Conservation (phyloP, 2,113 vertebrate species). For the Thermophis baileyi region DNA sequence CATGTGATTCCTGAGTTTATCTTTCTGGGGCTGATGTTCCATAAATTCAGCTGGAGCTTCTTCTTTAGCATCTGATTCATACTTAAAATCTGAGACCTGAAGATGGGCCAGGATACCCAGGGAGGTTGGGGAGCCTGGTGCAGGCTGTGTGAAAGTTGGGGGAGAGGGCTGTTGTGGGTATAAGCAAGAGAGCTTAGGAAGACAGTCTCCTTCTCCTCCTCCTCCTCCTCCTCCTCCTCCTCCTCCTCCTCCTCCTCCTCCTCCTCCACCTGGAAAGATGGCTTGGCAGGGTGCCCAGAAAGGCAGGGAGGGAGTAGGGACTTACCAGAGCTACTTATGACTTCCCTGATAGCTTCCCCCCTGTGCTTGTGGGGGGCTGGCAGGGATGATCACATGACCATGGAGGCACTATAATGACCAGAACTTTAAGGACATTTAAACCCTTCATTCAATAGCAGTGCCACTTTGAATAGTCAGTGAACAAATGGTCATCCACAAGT, state of each 20-base stretch:
- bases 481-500: not conserved
- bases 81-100: not conserved
- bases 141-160: not conserved
- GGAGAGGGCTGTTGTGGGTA: not conserved
- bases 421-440: not conserved
- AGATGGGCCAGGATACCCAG: not conserved
- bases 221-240: too few relatives aligned
- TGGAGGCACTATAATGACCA: not conserved
- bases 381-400: not conserved
- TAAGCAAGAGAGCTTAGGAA: not conserved
- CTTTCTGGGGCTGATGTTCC: too few relatives aligned
- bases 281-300: not conserved
- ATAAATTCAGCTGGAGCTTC: not conserved
- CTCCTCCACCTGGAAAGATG: not conserved
- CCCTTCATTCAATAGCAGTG: not conserved
- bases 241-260: too few relatives aligned
- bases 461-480: not conserved
- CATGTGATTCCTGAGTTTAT: not conserved
- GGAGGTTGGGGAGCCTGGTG: not conserved
- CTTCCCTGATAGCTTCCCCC: not conserved
- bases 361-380: not conserved
- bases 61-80: not conserved
- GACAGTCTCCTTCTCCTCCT: too few relatives aligned
- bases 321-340: not conserved
- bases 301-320: not conserved